phyloP scores from a whole-genome alignment of 2,113 vertebrate genomes.

The Elephas maximus region DNA sequence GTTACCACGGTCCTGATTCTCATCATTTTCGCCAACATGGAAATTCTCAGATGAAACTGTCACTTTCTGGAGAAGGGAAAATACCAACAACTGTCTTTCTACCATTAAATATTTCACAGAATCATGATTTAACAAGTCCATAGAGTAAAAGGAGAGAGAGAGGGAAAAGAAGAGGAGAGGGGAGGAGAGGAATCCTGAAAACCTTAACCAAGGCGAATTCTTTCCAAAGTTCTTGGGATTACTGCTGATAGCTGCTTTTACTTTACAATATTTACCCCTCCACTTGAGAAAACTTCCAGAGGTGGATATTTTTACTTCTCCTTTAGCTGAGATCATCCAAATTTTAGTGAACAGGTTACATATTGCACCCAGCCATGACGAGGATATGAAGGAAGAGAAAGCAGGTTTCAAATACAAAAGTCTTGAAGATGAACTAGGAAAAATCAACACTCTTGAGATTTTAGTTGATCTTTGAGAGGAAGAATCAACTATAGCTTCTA shows the following conservation, averaged over 20 bases:
- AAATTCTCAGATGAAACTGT: constrained; percentile 77
- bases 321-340: background rate
- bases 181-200: background rate
- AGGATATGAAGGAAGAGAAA: constrained; percentile 1
- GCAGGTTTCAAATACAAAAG: background rate
- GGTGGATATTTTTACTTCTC: background rate
- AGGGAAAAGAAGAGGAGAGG: background rate
- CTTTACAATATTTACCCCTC: constrained; percentile 1
- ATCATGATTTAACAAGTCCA: background rate
- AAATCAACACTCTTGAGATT: constrained; percentile 4
- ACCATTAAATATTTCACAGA: constrained; percentile 16
- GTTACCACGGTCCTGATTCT: constrained; percentile 93
- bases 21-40: constrained; percentile 80
- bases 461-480: background rate
- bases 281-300: background rate
- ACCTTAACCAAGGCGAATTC: background rate
- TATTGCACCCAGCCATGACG: background rate
- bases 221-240: background rate
- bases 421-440: constrained; percentile 28
- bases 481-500: background rate
- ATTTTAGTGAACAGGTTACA: constrained; percentile 33
- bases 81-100: constrained; percentile 6
- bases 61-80: constrained; percentile 84
- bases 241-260: background rate
- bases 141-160: background rate